Conservation (phyloP, 2,888 invertebrate species). For the Microctonus hyperodae region DNA sequence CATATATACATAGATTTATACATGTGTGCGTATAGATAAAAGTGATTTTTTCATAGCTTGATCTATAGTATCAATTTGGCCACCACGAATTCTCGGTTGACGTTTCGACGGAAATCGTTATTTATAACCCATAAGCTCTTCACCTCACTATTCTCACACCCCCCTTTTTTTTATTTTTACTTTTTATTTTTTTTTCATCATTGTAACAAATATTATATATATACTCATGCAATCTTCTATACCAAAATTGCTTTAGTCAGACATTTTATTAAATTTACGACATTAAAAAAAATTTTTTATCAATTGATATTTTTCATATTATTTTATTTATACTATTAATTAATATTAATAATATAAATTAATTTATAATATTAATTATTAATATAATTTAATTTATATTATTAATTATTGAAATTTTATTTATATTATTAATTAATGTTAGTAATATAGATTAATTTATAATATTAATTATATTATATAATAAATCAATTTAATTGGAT, state of each 20-base stretch:
- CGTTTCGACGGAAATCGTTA: constrained; percentile 51
- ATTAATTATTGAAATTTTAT: too few relatives aligned
- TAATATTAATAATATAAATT: too few relatives aligned
- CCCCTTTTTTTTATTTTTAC: background rate
- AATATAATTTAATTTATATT: too few relatives aligned
- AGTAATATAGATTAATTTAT: too few relatives aligned
- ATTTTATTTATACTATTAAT: too few relatives aligned
- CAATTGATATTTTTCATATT: too few relatives aligned
- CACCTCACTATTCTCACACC: constrained; percentile 33
- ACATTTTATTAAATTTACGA: background rate
- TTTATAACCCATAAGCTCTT: constrained; percentile 52
- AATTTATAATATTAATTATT: too few relatives aligned
- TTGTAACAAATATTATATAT: background rate
- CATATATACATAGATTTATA: too few relatives aligned
- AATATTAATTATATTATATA: too few relatives aligned
- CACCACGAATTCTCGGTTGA: constrained; percentile 55
- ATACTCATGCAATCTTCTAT: background rate
- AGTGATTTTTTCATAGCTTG: constrained; percentile 51
- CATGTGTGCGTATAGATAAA: background rate
- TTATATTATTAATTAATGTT: too few relatives aligned
- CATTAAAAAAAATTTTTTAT: background rate
- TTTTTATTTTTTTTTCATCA: background rate
- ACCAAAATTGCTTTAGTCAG: background rate
- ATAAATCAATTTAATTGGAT: too few relatives aligned
- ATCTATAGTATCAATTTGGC: constrained; percentile 58